These are phyloP conservation scores for Oxytorus armatus DNA, from an alignment of 2,888 invertebrate genomes.

Conservation along the genomic window DNA sequence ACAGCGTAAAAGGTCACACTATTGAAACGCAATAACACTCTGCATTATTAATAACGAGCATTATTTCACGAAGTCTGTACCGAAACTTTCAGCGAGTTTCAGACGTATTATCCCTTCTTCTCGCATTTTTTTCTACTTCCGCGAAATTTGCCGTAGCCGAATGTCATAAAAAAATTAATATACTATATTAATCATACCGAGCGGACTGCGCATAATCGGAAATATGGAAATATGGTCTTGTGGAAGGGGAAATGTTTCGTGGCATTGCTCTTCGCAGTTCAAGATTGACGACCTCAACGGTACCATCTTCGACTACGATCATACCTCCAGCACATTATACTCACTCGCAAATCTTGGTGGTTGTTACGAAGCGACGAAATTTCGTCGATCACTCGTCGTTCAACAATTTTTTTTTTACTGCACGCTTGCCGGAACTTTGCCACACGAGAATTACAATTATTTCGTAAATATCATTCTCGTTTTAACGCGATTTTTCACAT, in stretches of 20 bases:
- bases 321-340: background rate
- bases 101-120: background rate
- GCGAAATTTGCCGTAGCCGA: background rate
- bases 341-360: background rate
- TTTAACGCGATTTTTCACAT: background rate
- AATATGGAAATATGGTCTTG: background rate
- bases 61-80: background rate
- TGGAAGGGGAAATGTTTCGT: background rate
- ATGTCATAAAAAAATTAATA: background rate
- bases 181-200: background rate
- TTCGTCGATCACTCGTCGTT: conserved; percentile 29
- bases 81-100: conserved; percentile 25
- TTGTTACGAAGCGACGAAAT: conserved; percentile 38
- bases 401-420: conserved; percentile 27
- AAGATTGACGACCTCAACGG: background rate
- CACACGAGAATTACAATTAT: background rate
- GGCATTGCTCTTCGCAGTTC: background rate
- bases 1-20: no score
- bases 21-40: background rate
- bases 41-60: conserved; percentile 11
- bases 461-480: background rate
- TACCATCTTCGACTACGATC: background rate
- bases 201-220: conserved; percentile 20
- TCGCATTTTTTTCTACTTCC: background rate
- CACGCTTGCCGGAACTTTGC: conserved; percentile 27